Conservation (phyloP, 2,888 invertebrate genomes). For the Alitta virens region DNA sequence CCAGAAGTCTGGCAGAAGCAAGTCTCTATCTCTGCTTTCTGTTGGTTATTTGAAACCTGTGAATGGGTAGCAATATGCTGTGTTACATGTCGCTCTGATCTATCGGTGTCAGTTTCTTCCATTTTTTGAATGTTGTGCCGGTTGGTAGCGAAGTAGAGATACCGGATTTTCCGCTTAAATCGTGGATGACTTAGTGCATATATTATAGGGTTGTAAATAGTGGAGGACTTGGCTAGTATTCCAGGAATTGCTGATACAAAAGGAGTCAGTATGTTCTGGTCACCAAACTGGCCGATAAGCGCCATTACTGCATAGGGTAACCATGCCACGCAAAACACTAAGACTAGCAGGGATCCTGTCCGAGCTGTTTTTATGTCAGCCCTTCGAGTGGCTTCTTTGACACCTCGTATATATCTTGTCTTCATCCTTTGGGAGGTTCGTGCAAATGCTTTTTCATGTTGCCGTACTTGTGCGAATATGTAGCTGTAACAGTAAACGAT, state of each 20-base stretch:
- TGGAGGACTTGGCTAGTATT: slow-evolving; percentile 72
- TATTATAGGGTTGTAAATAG: slow-evolving; percentile 59
- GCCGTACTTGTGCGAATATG: background rate
- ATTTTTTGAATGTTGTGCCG: too few relatives aligned
- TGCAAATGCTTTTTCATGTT: background rate
- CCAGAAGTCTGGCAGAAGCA: too few relatives aligned
- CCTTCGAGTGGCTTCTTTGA: background rate
- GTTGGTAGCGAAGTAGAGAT: background rate
- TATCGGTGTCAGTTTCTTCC: too few relatives aligned
- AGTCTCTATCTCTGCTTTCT: too few relatives aligned
- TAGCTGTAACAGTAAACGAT: slow-evolving; percentile 16
- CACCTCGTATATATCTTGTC: background rate
- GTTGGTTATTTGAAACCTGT: too few relatives aligned
- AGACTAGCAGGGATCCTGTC: background rate
- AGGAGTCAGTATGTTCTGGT: slow-evolving; percentile 68
- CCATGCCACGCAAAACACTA: slow-evolving; percentile 76
- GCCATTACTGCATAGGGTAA: slow-evolving; percentile 78
- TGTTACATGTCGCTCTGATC: too few relatives aligned
- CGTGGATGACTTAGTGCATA: slow-evolving; percentile 45
- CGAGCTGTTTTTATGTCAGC: slow-evolving; percentile 4
- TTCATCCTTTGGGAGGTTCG: background rate
- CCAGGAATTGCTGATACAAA: slow-evolving; percentile 70
- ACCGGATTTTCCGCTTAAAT: background rate
- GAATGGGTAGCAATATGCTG: too few relatives aligned
- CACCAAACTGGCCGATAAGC: slow-evolving; percentile 68